Percentiles rank a stretch among this genome's conserved stretches.
phyloP scores from a whole-genome alignment of 2,113 vertebrate species.

The Eulemur macaco region DNA sequence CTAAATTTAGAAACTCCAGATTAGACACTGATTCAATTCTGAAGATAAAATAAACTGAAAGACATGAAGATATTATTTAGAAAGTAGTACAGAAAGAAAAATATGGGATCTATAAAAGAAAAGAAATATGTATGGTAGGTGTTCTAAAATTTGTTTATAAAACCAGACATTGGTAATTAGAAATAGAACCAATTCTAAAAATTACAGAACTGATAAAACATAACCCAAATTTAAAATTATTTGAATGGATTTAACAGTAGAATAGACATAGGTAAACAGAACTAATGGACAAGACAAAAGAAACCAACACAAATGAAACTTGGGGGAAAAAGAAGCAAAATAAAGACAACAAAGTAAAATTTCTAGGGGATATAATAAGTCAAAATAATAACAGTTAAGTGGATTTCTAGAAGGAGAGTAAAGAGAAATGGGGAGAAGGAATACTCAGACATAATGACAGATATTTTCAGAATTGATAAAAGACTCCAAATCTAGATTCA shows the following conservation, averaged over 20 bases:
- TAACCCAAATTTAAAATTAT: background rate
- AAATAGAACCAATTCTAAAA: background rate
- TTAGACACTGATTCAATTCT: background rate
- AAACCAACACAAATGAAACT: background rate
- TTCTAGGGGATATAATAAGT: background rate
- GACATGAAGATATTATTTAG: background rate
- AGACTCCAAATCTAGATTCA: background rate
- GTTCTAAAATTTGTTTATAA: background rate
- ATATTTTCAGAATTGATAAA: slow-evolving; percentile 2
- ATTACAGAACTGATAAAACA: background rate
- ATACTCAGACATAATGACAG: background rate
- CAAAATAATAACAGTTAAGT: background rate
- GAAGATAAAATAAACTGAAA: background rate
- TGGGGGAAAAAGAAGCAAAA: background rate
- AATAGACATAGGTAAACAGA: background rate
- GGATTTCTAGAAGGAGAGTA: background rate
- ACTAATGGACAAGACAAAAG: background rate
- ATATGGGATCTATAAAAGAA: background rate
- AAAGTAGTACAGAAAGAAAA: background rate
- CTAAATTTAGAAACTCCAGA: background rate
- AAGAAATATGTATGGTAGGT: background rate
- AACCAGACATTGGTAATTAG: background rate
- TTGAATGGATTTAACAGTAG: background rate
- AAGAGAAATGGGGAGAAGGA: background rate
- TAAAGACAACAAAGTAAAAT: background rate